Evolutionary conservation across 2,113 vertebrate genomes (phyloP).

Genomic region (Balaeniceps rex): DNA sequence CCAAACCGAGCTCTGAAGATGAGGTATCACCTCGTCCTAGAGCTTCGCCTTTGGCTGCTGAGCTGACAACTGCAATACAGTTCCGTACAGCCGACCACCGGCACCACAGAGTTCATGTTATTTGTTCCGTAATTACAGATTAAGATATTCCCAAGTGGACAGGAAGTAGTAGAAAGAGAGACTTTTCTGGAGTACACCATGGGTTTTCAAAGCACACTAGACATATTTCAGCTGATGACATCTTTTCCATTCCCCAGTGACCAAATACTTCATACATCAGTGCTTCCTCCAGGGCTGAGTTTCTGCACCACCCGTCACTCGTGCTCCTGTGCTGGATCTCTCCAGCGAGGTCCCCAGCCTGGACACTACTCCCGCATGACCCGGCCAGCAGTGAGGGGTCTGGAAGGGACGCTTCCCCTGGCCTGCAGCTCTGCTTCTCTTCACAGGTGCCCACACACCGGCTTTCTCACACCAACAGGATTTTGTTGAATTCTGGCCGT

Average conservation of each 20-base stretch:
- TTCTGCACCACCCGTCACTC: not conserved
- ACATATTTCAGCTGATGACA: not conserved
- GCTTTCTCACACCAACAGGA: accelerated
- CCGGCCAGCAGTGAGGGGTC: not conserved
- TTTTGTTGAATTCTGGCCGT: not conserved
- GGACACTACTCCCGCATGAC: not conserved
- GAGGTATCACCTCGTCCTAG: not conserved
- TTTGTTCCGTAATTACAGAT: not conserved
- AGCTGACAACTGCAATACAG: not conserved
- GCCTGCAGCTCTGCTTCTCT: not conserved
- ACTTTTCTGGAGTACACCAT: too few species aligned
- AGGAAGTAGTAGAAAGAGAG: not conserved
- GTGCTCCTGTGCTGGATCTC: not conserved
- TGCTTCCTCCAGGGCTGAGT: not conserved
- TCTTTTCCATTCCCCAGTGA: not conserved
- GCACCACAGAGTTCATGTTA: not conserved
- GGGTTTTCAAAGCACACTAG: not conserved
- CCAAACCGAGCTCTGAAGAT: not conserved
- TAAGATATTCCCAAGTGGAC: not conserved
- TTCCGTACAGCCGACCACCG: accelerated
- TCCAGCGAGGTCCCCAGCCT: not conserved
- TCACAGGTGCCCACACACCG: not conserved
- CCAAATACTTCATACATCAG: too few species aligned
- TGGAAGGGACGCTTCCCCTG: not conserved
- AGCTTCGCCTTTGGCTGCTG: not conserved